Base-by-base conservation (phyloP, 1,140 invertebrate species). In the Spodoptera frugiperda region DNA sequence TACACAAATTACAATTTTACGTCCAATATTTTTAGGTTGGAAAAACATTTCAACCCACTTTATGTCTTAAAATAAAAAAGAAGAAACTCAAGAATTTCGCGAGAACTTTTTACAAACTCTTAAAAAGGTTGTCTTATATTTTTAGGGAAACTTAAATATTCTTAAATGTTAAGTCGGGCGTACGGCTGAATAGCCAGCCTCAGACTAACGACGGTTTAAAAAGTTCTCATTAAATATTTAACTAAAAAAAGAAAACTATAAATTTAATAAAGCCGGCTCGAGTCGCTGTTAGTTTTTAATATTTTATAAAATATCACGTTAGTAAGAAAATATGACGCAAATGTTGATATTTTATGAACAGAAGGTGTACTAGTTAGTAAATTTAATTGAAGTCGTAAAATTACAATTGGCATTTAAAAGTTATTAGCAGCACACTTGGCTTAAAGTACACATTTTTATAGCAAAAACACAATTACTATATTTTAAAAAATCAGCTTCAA, bases 121-220 rank as follows among this genome's bases (percentile, higher is more conserved):
- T 19, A 63, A 49, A 65, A 65, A 65, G 61, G 61, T 65, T 48
- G 46, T 65, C 19, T 48, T 21, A 17, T 15, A 63, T 48, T 46
- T 65, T 65, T 53, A 17, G 30, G 61, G 33, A 49, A 65, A 46
- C 15, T 65, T 65, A 48, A 48, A 48, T 25, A 25, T 65, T 65
- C 61, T 65, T 65, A 65, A 63, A 65, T 65, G 61, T 65, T 65
- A 65, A 65, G 61, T 63, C 17, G 17, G 10, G 2, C 17, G 61
- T 21, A 48, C 61, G 17, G 44, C 33, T 61, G 57, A 61, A 61
- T 61, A 44, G 39, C 17, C 12, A 46, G 59, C 10, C 39, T 4
- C 14, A 65, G 39, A 65, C 61, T 65, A 65, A 48, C 39, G 61
- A 65, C 21, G 61, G 48, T 48, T 48, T 49, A 65, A 65, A 65